Conservation (phyloP, 1,140 invertebrate species). For the Prorops nasuta region DNA sequence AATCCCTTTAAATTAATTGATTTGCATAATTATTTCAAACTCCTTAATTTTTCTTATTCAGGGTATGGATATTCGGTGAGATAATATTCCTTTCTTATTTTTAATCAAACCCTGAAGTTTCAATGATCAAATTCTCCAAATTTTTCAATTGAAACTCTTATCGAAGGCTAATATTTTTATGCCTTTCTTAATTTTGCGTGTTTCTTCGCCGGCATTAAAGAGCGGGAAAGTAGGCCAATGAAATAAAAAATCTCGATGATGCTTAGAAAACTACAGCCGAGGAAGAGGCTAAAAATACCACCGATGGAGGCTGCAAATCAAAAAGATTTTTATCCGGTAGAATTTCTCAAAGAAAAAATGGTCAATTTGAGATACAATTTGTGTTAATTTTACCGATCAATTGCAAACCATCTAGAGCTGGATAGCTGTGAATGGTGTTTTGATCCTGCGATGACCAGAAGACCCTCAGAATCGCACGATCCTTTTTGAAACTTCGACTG, state of each 20-base stretch:
- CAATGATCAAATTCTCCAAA: slow-evolving; percentile 14
- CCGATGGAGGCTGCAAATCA: slow-evolving; percentile 23
- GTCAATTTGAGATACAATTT: neutral
- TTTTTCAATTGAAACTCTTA: neutral
- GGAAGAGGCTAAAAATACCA: slow-evolving; percentile 28
- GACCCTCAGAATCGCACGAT: slow-evolving; percentile 5
- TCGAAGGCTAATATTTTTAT: neutral
- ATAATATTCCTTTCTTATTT: neutral
- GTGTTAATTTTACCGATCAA: neutral
- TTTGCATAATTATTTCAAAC: too few species aligned
- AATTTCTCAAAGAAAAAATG: neutral
- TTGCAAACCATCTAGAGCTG: neutral
- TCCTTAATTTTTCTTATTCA: too few species aligned
- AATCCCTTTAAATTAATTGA: too few species aligned
- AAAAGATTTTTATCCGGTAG: neutral
- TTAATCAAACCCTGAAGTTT: neutral
- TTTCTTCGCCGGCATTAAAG: neutral
- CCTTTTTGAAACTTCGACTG: neutral
- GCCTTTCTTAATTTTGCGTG: too few species aligned
- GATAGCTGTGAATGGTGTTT: neutral
- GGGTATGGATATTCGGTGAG: too few species aligned
- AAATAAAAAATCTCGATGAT: slow-evolving; percentile 24
- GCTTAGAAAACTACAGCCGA: slow-evolving; percentile 28
- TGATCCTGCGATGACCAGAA: slow-evolving; percentile 7
- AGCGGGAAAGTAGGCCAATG: neutral